Conservation (phyloP, 2,113 vertebrate species). For the Noturus placidus region DNA sequence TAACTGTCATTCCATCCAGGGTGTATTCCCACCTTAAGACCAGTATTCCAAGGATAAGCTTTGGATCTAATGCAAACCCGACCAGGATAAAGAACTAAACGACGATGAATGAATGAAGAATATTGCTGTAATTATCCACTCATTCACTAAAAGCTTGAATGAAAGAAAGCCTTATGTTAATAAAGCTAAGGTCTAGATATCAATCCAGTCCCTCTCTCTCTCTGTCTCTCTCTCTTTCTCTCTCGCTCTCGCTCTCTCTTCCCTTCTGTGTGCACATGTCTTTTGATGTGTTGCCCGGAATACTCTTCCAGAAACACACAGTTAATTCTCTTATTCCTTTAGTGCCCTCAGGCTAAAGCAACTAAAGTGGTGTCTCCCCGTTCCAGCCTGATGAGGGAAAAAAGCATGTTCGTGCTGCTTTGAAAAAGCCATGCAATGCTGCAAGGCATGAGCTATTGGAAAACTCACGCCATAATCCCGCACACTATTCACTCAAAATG, state of each 20-base stretch:
- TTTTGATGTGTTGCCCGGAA: neutral
- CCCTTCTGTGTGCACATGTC: neutral
- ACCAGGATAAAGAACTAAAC: neutral
- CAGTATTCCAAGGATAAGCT: neutral
- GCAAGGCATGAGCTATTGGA: neutral
- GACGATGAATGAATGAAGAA: neutral
- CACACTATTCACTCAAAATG: neutral
- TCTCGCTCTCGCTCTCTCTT: neutral
- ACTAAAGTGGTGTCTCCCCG: neutral
- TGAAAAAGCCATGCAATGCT: conserved; percentile 10
- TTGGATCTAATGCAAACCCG: neutral
- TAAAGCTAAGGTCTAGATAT: neutral
- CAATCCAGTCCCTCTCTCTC: neutral
- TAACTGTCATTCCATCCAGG: neutral
- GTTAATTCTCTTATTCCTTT: neutral
- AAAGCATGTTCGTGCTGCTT: neutral
- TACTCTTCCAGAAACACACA: neutral
- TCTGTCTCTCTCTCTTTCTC: neutral
- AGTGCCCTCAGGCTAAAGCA: neutral
- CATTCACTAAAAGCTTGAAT: neutral
- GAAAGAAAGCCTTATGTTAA: neutral
- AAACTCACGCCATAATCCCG: neutral
- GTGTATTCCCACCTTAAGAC: neutral
- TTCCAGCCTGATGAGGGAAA: neutral
- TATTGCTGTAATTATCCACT: neutral